Evolutionary conservation across 2,797 vertebrate genomes (phyloP).

Genomic region (Galago senegalensis): DNA sequence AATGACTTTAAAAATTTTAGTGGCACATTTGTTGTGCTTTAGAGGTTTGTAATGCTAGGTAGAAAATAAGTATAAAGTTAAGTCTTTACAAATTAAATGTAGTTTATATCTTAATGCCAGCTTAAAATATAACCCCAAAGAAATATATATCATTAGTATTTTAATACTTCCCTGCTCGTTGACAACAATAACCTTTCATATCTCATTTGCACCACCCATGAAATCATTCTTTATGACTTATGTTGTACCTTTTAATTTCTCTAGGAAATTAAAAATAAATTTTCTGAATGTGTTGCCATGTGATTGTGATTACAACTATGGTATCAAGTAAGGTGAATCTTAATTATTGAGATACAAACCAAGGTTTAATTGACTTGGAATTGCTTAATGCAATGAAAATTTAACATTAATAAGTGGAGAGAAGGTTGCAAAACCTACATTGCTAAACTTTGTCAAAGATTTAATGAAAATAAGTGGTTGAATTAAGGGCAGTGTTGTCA

Average conservation of each 20-base stretch:
- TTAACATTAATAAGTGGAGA: constrained; percentile 56
- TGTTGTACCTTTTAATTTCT: neutral
- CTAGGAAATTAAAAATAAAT: neutral
- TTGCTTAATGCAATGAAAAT: constrained; percentile 57
- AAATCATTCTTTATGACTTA: neutral
- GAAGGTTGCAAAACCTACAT: neutral
- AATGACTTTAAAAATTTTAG: too few species aligned
- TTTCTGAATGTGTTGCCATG: neutral
- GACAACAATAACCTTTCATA: neutral
- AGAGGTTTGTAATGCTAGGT: neutral
- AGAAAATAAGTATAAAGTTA: neutral
- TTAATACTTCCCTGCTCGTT: neutral
- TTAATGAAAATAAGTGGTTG: constrained; percentile 45
- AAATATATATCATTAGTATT: neutral
- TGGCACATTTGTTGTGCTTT: neutral
- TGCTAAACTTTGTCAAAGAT: constrained; percentile 54
- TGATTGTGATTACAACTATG: neutral
- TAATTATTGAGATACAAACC: constrained; percentile 32
- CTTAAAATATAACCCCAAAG: neutral
- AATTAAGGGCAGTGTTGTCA: constrained; percentile 48
- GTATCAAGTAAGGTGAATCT: neutral
- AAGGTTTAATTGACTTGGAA: constrained; percentile 48
- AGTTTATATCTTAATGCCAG: neutral
- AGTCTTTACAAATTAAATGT: neutral
- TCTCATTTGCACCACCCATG: neutral